Evolutionary conservation across 2,797 vertebrate genomes (phyloP).

Genomic region (Pantherophis vulpinus): DNA sequence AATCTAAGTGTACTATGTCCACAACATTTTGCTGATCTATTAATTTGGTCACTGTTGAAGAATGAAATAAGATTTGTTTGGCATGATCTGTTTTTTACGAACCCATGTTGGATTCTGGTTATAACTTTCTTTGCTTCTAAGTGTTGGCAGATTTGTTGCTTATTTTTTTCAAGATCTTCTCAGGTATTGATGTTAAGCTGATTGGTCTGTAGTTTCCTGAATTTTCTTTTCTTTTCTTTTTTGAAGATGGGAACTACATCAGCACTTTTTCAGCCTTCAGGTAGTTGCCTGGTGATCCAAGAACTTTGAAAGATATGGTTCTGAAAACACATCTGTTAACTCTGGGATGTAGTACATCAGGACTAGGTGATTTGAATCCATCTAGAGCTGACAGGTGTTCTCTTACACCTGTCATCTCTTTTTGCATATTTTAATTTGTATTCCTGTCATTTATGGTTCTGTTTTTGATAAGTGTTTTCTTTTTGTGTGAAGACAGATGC

Average conservation of each 20-base stretch:
- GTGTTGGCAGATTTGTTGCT: neutral
- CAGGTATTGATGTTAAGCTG: neutral
- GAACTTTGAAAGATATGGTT: neutral
- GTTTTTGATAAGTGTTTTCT: neutral
- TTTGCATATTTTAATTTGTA: neutral
- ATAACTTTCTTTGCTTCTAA: neutral
- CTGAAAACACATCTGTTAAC: no score
- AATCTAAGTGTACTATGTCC: neutral
- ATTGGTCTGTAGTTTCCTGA: no score
- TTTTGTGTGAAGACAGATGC: neutral
- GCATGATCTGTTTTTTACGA: neutral
- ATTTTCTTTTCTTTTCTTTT: no score
- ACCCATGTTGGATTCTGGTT: no score
- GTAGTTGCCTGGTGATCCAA: neutral
- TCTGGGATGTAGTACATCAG: no score
- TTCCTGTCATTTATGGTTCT: neutral
- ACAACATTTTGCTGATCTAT: neutral
- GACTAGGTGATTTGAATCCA: neutral
- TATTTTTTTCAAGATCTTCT: neutral
- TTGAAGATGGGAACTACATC: no score
- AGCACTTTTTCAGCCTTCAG: neutral
- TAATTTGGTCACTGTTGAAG: neutral
- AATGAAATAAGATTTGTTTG: neutral
- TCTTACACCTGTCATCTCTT: neutral
- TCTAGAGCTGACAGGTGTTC: neutral